Percentiles rank a stretch among this genome's conserved stretches.
phyloP scores from a whole-genome alignment of 2,888 invertebrate species.

The Creontiades dilutus region DNA sequence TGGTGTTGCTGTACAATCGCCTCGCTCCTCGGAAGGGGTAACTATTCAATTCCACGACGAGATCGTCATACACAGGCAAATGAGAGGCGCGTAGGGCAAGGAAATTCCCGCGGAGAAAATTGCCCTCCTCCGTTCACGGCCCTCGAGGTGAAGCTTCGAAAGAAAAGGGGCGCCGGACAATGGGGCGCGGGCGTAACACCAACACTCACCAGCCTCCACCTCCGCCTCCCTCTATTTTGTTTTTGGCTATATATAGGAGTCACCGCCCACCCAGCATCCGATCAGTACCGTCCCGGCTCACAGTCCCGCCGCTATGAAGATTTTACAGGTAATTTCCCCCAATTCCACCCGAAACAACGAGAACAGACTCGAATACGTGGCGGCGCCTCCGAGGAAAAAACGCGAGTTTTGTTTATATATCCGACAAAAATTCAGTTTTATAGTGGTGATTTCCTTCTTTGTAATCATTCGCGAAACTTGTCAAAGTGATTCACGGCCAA shows the following conservation, averaged over 20 bases:
- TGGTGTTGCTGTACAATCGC: too few species aligned
- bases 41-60: too few species aligned
- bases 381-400: neutral
- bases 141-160: neutral
- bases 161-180: constrained; percentile 1
- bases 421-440: neutral
- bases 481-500: neutral
- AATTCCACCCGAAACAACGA: neutral
- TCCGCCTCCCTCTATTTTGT: constrained; percentile 27
- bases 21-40: too few species aligned
- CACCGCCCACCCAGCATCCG: constrained; percentile 25
- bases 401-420: neutral
- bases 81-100: too few species aligned
- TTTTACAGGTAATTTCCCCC: constrained; percentile 50
- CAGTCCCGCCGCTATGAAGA: constrained; percentile 33
- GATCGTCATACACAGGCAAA: too few species aligned
- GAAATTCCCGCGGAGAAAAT: too few species aligned
- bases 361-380: neutral
- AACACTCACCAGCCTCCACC: constrained; percentile 5
- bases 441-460: neutral
- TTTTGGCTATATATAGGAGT: constrained; percentile 60
- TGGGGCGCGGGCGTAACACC: neutral
- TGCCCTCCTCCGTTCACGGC: neutral
- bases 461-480: neutral
- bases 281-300: constrained; percentile 44